Base-by-base conservation (phyloP, 2,888 invertebrate genomes). In the Labia minor region DNA sequence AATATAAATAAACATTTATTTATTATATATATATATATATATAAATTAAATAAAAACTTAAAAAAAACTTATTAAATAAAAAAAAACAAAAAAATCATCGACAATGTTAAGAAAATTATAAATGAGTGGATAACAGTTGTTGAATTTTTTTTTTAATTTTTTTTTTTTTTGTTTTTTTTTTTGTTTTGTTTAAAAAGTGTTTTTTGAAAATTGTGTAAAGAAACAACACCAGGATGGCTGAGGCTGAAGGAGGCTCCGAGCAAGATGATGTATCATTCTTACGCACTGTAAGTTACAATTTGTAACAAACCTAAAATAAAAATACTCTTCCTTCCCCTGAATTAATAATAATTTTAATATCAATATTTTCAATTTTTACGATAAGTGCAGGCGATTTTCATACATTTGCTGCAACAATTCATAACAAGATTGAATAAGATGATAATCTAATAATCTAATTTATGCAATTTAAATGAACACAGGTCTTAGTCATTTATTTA, bases 261-360 rank as follows among this genome's bases (percentile, higher is more conserved):
- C 97, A 97, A 82, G 98, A 98, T 88, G 98, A 98, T 87, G 95
- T 98, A 81, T 98, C 97, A 80, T 98, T 98, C 85, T 86, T 98
- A 76, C 89, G 98, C 76, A 98, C 98, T 88, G 97, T 98, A 80
- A 89, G 92, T 83, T 71, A 66, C 67, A 21, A 49, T 49, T 69
- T n/a, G n/a, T n/a, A n/a, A n/a, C n/a, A 19, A 1, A 61, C 20
- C 37, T 37, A 16, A 49, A 16, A 6, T 19, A 63, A 1, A 18
- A 16, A 21, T 64, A 14, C 4, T 63, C 26, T 20, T 10, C 0
- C 2, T 21, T 63, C 19, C 19, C 1, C 18, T 63, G 10, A 20
- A 63, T 1, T 20, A 63, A 63, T 21, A 20, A 1, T 8, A 0
- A 63, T 63, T 16, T 21, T 63, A 8, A 21, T 63, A 20, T 1